Conservation (phyloP, 2,888 invertebrate genomes). For the Polia nebulosa region DNA sequence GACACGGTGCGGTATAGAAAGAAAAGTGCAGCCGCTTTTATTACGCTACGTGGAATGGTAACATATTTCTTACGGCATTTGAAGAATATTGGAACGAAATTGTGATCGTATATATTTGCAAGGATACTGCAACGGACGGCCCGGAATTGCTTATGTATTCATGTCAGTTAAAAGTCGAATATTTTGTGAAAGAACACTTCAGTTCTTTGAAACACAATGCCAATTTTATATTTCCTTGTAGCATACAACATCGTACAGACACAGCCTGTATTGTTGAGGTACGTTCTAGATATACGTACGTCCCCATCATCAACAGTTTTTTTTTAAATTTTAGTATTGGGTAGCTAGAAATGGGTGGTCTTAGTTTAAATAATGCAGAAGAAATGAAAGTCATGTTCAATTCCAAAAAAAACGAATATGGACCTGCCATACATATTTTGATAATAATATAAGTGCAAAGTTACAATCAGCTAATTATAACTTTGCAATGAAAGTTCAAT, state of each 20-base stretch:
- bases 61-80: slow-evolving; percentile 77
- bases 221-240: slow-evolving; percentile 29
- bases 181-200: slow-evolving; percentile 51
- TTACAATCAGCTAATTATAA: too few relatives aligned
- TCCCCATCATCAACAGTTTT: not conserved
- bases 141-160: slow-evolving; percentile 70
- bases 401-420: too few relatives aligned
- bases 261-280: not conserved
- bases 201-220: slow-evolving; percentile 37
- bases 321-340: too few relatives aligned
- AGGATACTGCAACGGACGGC: slow-evolving; percentile 63
- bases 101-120: slow-evolving; percentile 70
- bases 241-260: not conserved
- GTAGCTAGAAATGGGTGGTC: too few relatives aligned
- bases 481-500: too few relatives aligned
- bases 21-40: slow-evolving; percentile 81
- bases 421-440: too few relatives aligned
- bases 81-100: slow-evolving; percentile 78
- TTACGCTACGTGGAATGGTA: slow-evolving; percentile 75
- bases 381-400: too few relatives aligned
- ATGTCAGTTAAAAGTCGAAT: slow-evolving; percentile 71
- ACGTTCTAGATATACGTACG: not conserved
- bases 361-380: too few relatives aligned
- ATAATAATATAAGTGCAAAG: too few relatives aligned
- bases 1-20: slow-evolving; percentile 69